Conservation (phyloP, 1,140 invertebrate genomes). For the Bombus superbus region DNA sequence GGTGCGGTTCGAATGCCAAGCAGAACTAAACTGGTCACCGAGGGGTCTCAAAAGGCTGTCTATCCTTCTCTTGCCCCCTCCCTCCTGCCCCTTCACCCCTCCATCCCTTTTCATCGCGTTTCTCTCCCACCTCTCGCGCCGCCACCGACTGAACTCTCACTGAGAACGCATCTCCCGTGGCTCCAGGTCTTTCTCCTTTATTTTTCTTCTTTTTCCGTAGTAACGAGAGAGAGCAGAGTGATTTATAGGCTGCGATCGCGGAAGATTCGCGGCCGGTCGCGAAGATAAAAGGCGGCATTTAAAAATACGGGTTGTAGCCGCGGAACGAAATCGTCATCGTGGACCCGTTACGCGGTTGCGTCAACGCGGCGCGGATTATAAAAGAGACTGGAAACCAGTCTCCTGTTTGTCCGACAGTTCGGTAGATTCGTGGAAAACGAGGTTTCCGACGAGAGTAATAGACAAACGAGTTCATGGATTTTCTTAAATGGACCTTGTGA, state of each 20-base stretch:
- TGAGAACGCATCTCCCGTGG: slow-evolving; percentile 26
- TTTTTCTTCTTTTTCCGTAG: slow-evolving; percentile 13
- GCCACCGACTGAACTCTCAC: slow-evolving; percentile 31
- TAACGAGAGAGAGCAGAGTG: slow-evolving; percentile 22
- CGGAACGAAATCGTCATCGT: slow-evolving; percentile 22
- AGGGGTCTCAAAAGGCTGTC: slow-evolving; percentile 70
- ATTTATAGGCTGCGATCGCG: slow-evolving; percentile 54
- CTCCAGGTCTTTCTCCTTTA: background rate
- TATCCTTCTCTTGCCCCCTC: slow-evolving; percentile 65
- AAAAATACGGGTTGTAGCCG: slow-evolving; percentile 36
- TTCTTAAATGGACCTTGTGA: slow-evolving; percentile 9
- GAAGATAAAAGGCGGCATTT: slow-evolving; percentile 32
- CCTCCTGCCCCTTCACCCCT: slow-evolving; percentile 54
- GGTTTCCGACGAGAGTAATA: background rate
- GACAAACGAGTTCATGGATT: background rate
- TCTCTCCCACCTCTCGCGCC: slow-evolving; percentile 39
- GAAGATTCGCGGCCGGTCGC: slow-evolving; percentile 35
- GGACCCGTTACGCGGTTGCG: slow-evolving; percentile 33
- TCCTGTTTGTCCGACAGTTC: background rate
- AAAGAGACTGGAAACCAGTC: background rate
- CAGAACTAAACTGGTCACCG: slow-evolving; percentile 74
- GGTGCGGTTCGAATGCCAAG: slow-evolving; percentile 68
- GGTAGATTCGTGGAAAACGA: background rate
- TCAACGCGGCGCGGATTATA: slow-evolving; percentile 21
- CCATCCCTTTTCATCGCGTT: slow-evolving; percentile 56